Base-by-base conservation (phyloP, 2,113 vertebrate species). In the Syrmaticus mikado region DNA sequence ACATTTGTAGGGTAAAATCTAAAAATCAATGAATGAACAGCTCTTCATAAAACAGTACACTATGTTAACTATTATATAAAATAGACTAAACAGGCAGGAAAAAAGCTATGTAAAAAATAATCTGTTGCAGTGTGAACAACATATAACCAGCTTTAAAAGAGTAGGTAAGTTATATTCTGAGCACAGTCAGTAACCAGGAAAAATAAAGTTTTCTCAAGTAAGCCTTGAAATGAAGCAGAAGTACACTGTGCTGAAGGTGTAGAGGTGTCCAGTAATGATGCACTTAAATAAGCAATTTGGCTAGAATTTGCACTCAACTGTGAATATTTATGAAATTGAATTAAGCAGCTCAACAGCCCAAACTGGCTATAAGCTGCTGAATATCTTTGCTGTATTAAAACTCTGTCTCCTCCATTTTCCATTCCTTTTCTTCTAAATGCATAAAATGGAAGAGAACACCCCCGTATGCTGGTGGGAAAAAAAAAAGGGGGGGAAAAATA, bases 281-380 rank as follows among this genome's bases (percentile, higher is more conserved):
- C 83, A 97, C 94, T 97, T 97, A 96, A 97, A 97, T 96, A 96
- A 95, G 88, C 61, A 52, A 94, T 94, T 95, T 82, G 96, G 87
- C 87, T 89, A 87, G 74, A 94, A 97, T 85, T 86, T 92, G 65
- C 82, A 96, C 87, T 95, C 90, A 94, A 86, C 70, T 94, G 75
- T 97, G 96, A 97, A 97, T 96, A 98, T 97, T 97, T 92, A 98
- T 89, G 18, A 88, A 90, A 90, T 62, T 57, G 46, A 95, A 73
- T 74, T 92, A 96, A 96, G 89, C 67, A 92, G 80, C 57, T 93
- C 70, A 38, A 78, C 94, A 82, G 64, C 13, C 3, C 68, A 91
- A 14, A 38, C 58, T 88, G 41, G 15, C 43, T 90, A 93, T 94
- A 96, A 95, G 36, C 25, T 60, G 17, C 16, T 61, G 48, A 90